A percentile compares a stretch with the other conserved stretches of the same genome.
These are phyloP conservation scores for Pectinophora gossypiella DNA, from an alignment of 1,140 invertebrate species.

Conservation along the genomic window DNA sequence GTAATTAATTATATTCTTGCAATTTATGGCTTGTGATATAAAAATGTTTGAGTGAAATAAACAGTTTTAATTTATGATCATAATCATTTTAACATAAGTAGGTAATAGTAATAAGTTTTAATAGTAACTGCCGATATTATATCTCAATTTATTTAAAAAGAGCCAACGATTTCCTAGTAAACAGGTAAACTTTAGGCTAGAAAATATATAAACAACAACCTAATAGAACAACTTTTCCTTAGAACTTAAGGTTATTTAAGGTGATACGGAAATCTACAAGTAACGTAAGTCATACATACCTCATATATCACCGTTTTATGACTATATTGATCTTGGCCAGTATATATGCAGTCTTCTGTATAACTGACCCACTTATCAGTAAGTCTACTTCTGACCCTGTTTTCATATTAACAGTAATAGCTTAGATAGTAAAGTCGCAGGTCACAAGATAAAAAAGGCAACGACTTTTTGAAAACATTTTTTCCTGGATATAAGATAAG, in stretches of 20 bases:
- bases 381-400: constrained; percentile 45
- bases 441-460: constrained; percentile 51
- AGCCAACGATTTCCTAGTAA: no score
- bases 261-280: no score
- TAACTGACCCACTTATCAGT: constrained; percentile 65
- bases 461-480: constrained; percentile 61
- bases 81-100: no score
- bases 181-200: no score
- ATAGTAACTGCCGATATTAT: no score
- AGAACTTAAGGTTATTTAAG: no score
- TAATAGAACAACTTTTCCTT: no score
- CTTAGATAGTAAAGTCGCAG: constrained; percentile 35
- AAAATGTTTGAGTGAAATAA: constrained; percentile 7
- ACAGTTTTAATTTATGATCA: neutral
- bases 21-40: constrained; percentile 12
- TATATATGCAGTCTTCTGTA: constrained; percentile 38
- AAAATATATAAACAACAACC: no score
- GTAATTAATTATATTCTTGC: constrained; percentile 29
- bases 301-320: no score
- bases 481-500: constrained; percentile 38
- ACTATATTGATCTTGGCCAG: constrained; percentile 57
- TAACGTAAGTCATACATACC: no score
- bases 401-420: constrained; percentile 35
- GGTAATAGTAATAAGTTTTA: no score
- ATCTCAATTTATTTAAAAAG: no score